Evolutionary conservation across 2,113 vertebrate species (phyloP).

Genomic region (Eolophus roseicapilla): DNA sequence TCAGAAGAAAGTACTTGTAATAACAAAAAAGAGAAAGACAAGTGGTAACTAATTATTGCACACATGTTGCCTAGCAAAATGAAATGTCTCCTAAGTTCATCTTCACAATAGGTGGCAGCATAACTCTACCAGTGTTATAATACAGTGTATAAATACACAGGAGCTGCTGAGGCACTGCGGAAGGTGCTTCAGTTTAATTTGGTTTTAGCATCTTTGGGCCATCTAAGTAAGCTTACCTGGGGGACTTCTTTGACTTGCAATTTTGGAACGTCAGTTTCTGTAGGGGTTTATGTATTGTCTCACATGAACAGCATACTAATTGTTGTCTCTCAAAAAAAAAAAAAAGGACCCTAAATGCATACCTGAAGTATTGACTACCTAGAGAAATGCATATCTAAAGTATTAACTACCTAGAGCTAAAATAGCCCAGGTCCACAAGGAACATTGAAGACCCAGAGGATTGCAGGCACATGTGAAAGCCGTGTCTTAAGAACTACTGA

Average conservation of each 20-base stretch:
- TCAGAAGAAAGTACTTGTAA: background rate
- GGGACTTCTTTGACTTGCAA: background rate
- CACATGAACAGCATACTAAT: background rate
- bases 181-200: background rate
- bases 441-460: background rate
- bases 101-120: slow-evolving; percentile 55
- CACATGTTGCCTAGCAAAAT: background rate
- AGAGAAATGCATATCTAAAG: background rate
- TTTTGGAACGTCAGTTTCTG: background rate
- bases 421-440: background rate
- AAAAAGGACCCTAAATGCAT: background rate
- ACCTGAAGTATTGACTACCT: background rate
- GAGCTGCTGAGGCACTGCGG: accelerated
- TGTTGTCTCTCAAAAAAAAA: background rate
- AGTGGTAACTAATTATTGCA: background rate
- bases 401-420: background rate
- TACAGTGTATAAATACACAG: accelerated
- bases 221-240: background rate
- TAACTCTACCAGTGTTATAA: background rate
- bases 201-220: background rate
- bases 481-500: background rate
- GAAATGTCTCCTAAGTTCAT: background rate
- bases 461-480: background rate
- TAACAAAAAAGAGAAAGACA: too few species aligned
- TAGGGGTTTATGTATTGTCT: background rate